Evolutionary conservation across 2,888 invertebrate genomes (phyloP).

Genomic region (Erebia ligea): DNA sequence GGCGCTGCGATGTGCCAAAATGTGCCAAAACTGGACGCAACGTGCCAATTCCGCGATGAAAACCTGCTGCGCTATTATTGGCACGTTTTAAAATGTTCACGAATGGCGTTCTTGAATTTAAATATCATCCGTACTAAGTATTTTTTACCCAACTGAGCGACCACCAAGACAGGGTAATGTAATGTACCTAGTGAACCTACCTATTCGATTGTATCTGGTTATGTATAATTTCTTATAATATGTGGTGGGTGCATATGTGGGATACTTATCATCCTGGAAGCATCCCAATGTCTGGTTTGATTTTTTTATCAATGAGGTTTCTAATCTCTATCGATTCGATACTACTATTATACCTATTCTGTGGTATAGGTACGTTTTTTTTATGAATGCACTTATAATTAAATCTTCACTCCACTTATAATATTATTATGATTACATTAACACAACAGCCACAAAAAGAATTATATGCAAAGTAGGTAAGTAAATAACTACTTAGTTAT

Average conservation of each 20-base stretch:
- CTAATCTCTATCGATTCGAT: too few species aligned
- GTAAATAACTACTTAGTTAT: not conserved
- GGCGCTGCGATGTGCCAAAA: conserved; percentile 14
- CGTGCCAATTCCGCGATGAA: conserved; percentile 35
- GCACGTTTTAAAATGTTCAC: conserved; percentile 22
- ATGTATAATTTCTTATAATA: too few species aligned
- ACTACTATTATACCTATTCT: too few species aligned
- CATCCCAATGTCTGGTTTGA: too few species aligned
- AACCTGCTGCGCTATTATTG: conserved; percentile 26
- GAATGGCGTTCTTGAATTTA: not conserved
- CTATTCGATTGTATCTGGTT: too few species aligned
- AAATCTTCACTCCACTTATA: not conserved
- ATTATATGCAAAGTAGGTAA: not conserved
- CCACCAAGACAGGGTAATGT: too few species aligned
- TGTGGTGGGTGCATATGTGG: too few species aligned
- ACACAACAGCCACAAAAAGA: conserved; percentile 1
- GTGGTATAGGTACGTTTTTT: too few species aligned
- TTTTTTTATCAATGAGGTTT: too few species aligned
- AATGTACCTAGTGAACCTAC: too few species aligned
- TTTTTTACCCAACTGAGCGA: not conserved
- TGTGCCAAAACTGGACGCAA: conserved; percentile 34
- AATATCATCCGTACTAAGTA: not conserved
- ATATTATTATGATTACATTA: conserved; percentile 6
- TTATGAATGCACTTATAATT: not conserved
- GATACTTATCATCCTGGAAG: too few species aligned